Evolutionary conservation across 2,888 invertebrate genomes (phyloP), one percentile per base, ranked within the genome.

Genomic region (Cordilura impudica): DNA sequence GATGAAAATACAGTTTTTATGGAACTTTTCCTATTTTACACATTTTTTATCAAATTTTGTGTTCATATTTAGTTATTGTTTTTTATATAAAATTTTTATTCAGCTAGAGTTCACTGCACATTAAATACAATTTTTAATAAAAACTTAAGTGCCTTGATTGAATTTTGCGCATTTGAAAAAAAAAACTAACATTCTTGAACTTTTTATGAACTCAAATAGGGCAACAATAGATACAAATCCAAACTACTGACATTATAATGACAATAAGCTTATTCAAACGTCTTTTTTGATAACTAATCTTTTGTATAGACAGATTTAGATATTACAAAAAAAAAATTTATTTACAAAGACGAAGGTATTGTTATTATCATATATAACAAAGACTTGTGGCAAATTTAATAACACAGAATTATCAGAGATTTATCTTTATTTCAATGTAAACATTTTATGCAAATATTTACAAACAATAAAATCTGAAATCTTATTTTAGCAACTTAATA

Each of bases 271-370:
- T 23, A 4, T 49, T 18, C 4, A 18, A 19, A 16, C 8, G 16
- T 47, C 21, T 49, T 53, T n/a, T 23, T 53, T 53, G n/a, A 23
- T n/a, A 23, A n/a, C n/a, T 14, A 63, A 63, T 49, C 49, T n/a
- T 14, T 19, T 35, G 21, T 49, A 49, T 63, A 18, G n/a, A 63
- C 35, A 63, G 35, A 63, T 63, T 63, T 63, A n/a, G 29, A 31
- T 19, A 54, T 3, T n/a, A 19, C 12, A 56, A 56, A n/a, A 39
- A 19, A 14, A 6, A 26, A n/a, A n/a, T n/a, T n/a, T 26, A 12
- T 56, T 16, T 35, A 12, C 2, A 19, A 21, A 56, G 14, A 14
- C n/a, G 5, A n/a, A 39, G 2, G 7, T 19, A 12, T 21, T 58
- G 14, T 54, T 18, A 35, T 14, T 5, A 26, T 26, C 3, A 26